These are phyloP conservation scores for Harpagifer antarcticus DNA, from an alignment of 2,797 vertebrate genomes.

Conservation along the genomic window DNA sequence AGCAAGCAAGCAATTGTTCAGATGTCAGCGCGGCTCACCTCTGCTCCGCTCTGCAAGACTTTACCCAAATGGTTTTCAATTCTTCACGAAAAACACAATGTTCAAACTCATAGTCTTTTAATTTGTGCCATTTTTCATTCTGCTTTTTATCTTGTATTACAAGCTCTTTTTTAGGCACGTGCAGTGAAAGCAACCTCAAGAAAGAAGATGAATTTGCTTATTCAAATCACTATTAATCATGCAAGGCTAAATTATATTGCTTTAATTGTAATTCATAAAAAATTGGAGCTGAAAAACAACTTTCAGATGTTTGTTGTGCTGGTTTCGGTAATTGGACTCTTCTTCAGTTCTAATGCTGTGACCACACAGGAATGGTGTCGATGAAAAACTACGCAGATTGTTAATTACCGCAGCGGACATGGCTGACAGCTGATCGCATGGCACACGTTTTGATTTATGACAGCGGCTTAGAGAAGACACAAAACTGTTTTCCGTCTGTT, in stretches of 20 bases:
- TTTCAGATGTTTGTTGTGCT: conserved; percentile 60
- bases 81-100: conserved; percentile 26
- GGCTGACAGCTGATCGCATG: conserved; percentile 51
- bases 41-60: conserved; percentile 12
- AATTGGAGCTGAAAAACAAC: conserved; percentile 47
- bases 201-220: conserved; percentile 62
- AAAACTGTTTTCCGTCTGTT: conserved; percentile 46
- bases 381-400: conserved; percentile 38
- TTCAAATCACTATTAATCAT: conserved; percentile 78
- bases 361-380: conserved; percentile 6
- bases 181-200: conserved; percentile 31
- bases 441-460: conserved; percentile 70
- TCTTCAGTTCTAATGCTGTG: conserved; percentile 32
- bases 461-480: conserved; percentile 32
- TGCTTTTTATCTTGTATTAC: conserved; percentile 59
- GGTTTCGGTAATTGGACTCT: conserved; percentile 55
- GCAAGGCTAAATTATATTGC: conserved; percentile 56
- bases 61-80: conserved; percentile 42
- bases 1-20: conserved; percentile 50
- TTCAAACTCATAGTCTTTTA: conserved; percentile 52
- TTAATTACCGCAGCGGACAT: conserved; percentile 70
- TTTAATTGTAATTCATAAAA: conserved; percentile 67
- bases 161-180: conserved; percentile 40
- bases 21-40: conserved; percentile 51
- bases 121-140: conserved; percentile 67